phyloP scores from a whole-genome alignment of 2,888 invertebrate genomes.

The Pollenia amentaria region DNA sequence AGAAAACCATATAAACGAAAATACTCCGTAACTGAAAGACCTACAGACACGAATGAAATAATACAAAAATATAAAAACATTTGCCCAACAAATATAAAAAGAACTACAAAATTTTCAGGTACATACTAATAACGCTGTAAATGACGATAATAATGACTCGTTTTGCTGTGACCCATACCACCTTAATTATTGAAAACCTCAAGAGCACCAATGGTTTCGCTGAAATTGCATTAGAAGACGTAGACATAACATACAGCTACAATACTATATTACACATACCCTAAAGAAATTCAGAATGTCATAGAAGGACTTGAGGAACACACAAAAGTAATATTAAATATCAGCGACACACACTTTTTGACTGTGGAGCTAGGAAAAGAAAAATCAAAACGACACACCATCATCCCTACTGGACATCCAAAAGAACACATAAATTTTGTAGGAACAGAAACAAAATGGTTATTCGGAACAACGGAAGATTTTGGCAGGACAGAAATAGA shows the following conservation, averaged over 20 bases:
- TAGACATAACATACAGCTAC: slow-evolving; percentile 48
- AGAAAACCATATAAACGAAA: neutral
- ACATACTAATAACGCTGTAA: slow-evolving; percentile 17
- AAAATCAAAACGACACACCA: slow-evolving; percentile 32
- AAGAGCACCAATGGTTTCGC: slow-evolving; percentile 56
- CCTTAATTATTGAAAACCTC: slow-evolving; percentile 53
- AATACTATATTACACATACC: slow-evolving; percentile 67
- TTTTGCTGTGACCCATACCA: slow-evolving; percentile 30
- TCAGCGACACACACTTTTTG: slow-evolving; percentile 23
- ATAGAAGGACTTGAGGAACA: slow-evolving; percentile 45
- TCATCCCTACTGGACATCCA: slow-evolving; percentile 42
- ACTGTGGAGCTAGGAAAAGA: slow-evolving; percentile 2
- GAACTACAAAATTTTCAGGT: slow-evolving; percentile 58
- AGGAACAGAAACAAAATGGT: slow-evolving; percentile 59
- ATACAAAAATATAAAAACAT: slow-evolving; percentile 43
- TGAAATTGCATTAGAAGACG: slow-evolving; percentile 57
- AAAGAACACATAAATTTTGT: slow-evolving; percentile 64
- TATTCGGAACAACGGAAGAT: slow-evolving; percentile 70
- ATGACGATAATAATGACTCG: slow-evolving; percentile 30
- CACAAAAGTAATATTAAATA: slow-evolving; percentile 42
- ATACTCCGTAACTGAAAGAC: slow-evolving; percentile 6
- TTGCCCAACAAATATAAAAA: slow-evolving; percentile 64
- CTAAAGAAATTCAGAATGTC: slow-evolving; percentile 59
- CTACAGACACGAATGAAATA: too few species aligned
- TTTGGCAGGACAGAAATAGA: slow-evolving; percentile 64